Evolutionary conservation across 64 coral and sea anemone species (phyloP).

Genomic region (Pachyseris speciosa): DNA sequence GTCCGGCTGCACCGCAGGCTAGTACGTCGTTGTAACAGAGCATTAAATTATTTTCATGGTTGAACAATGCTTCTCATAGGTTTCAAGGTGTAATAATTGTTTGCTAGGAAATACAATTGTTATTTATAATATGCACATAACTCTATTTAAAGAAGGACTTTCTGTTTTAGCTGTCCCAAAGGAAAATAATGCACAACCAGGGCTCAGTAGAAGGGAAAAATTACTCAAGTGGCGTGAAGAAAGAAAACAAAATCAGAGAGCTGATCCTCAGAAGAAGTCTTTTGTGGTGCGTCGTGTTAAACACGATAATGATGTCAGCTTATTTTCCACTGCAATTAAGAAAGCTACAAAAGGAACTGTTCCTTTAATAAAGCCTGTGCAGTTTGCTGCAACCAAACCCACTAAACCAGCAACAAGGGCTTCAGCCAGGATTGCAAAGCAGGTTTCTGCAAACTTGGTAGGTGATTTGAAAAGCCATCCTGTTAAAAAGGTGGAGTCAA

Average conservation of each 20-base stretch:
- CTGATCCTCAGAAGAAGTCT: slow-evolving; percentile 40
- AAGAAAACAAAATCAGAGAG: slow-evolving; percentile 29
- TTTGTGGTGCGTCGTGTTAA: slow-evolving; percentile 60
- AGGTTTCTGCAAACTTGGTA: not conserved
- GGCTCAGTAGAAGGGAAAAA: slow-evolving; percentile 43
- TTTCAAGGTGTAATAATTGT: too few species aligned
- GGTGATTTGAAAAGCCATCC: slow-evolving; percentile 5
- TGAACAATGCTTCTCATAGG: too few species aligned
- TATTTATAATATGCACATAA: too few species aligned
- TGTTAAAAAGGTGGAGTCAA: slow-evolving; percentile 3
- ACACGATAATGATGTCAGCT: slow-evolving; percentile 8
- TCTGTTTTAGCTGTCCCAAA: not conserved
- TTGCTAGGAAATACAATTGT: too few species aligned
- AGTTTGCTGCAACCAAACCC: not conserved
- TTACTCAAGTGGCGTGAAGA: slow-evolving; percentile 67
- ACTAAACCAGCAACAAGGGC: slow-evolving; percentile 52
- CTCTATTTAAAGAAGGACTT: too few species aligned
- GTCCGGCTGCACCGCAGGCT: too few species aligned
- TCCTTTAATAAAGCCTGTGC: slow-evolving; percentile 1
- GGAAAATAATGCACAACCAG: not conserved
- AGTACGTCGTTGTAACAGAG: too few species aligned
- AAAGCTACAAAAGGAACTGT: slow-evolving; percentile 19
- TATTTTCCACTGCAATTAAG: slow-evolving; percentile 30
- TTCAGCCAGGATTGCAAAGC: slow-evolving; percentile 68
- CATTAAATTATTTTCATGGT: too few species aligned